Evolutionary conservation across 1,140 invertebrate genomes (phyloP), one percentile per base, ranked within the genome.

Genomic region (Aphelinus atriplicis): DNA sequence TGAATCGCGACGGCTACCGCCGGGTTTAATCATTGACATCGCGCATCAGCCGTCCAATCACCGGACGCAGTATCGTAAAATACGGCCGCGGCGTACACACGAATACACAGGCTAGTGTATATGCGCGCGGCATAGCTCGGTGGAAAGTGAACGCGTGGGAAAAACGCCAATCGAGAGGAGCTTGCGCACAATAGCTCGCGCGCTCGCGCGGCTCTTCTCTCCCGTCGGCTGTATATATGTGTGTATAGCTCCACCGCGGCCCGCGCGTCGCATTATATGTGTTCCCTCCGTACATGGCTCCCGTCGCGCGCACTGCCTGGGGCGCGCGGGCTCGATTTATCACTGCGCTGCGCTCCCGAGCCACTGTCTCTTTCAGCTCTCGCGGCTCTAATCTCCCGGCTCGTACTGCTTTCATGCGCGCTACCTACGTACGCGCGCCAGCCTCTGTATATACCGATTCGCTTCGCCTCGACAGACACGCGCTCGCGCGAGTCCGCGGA

Each of bases 111-210:
- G 43, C n/a, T 26, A 26, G 26, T 26, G 43, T 53, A 7, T 2
- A 46, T 4, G 62, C 2, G 6, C 64, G 3, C 6, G 42, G 56
- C 48, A 69, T 57, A 3, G 58, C 58, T 71, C 42, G 3, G 47
- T 66, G 71, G 48, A 73, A 66, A 73, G 63, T 66, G 63, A 73
- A 48, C 63, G 71, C 63, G 63, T 66, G 71, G 63, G 71, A 73
- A 73, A 73, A 66, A 47, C 9, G 5, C 45, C 62, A 58, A 65
- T 51, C 45, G 61, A 58, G 26, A 26, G 26, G 26, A 26, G 26
- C 26, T 26, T 26, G 26, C 26, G 0, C 26, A 26, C 26, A 26
- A 26, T 26, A 26, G 26, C n/a, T n/a, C n/a, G n/a, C n/a, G n/a
- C n/a, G n/a, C n/a, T n/a, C 26, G 26, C 26, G 26, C 2, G 9